Evolutionary conservation across 2,797 vertebrate species (phyloP), one percentile per base, ranked within the genome.

Genomic region (Crocidura indochinensis): DNA sequence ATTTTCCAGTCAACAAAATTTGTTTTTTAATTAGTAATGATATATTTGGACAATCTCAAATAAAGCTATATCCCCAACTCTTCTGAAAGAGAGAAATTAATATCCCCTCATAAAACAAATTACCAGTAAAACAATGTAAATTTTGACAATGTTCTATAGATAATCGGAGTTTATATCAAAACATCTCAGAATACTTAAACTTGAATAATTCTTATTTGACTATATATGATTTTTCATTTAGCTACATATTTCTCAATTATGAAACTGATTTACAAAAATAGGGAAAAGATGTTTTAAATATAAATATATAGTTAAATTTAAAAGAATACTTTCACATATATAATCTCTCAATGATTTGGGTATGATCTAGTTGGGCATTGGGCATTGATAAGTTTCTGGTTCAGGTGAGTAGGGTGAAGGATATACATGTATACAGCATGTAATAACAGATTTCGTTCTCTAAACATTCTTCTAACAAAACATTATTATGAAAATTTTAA

Each of bases 131-230:
- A 62, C 1, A 64, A 49, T 74, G 71, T 62, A 60, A 53, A 72
- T 92, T 91, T 56, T 94, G 79, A 1, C 56, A 96, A 56, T 83
- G 38, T 3, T 89, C 91, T 14, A 88, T 94, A 91, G 0, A 93
- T 26, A 1, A 22, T 88, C 87, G 78, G 49, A 82, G 0, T 78
- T 96, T 92, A 86, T 86, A 88, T 90, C 90, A 73, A 87, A 91
- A 93, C 27, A 73, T 92, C 31, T 96, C 24, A 95, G 96, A 95
- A 80, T 88, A 65, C 1, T 90, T 95, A 90, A 94, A 27, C 38
- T 3, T 68, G 2, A 31, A 91, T 97, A 69, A 51, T 0, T 93
- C 4, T 72, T 80, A 0, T 93, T 96, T 79, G 93, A 51, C 0
- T 92, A 90, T 95, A 60, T 69, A 6, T 10, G 81, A 84, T 49